phyloP scores from a whole-genome alignment of 2,797 vertebrate species.

The Cossypha caffra region DNA sequence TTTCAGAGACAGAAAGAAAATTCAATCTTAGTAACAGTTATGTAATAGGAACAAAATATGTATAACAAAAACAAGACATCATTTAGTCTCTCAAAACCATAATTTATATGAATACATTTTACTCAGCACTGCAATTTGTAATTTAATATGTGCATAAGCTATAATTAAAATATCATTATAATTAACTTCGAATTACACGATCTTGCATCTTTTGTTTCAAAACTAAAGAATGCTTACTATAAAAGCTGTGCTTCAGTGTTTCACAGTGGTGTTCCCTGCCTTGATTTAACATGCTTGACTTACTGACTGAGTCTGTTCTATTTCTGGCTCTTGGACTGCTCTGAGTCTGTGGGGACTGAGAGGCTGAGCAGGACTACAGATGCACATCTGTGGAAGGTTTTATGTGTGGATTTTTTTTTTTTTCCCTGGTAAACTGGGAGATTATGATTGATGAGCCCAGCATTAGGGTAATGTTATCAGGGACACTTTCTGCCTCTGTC shows the following conservation, averaged over 20 bases:
- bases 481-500: slow-evolving; percentile 82
- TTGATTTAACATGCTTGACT: slow-evolving; percentile 61
- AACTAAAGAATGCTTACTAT: slow-evolving; percentile 42
- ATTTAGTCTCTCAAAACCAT: background rate
- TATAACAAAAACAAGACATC: background rate
- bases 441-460: slow-evolving; percentile 88
- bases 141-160: background rate
- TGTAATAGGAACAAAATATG: slow-evolving; percentile 39
- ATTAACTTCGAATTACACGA: slow-evolving; percentile 40
- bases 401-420: slow-evolving; percentile 19
- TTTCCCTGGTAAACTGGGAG: slow-evolving; percentile 72
- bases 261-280: slow-evolving; percentile 8
- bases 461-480: slow-evolving; percentile 88
- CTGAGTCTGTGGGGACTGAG: slow-evolving; percentile 55
- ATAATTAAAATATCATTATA: slow-evolving; percentile 54
- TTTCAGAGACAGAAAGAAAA: slow-evolving; percentile 33
- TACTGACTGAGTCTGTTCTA: slow-evolving; percentile 69
- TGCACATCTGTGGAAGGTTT: slow-evolving; percentile 73
- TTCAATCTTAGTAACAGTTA: slow-evolving; percentile 7
- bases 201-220: slow-evolving; percentile 55
- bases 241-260: slow-evolving; percentile 26
- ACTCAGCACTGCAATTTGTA: slow-evolving; percentile 21
- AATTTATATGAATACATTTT: slow-evolving; percentile 18
- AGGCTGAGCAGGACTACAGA: slow-evolving; percentile 68
- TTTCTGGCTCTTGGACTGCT: slow-evolving; percentile 66